phyloP scores from a whole-genome alignment of 2,888 invertebrate species.

The Smittia sp. region DNA sequence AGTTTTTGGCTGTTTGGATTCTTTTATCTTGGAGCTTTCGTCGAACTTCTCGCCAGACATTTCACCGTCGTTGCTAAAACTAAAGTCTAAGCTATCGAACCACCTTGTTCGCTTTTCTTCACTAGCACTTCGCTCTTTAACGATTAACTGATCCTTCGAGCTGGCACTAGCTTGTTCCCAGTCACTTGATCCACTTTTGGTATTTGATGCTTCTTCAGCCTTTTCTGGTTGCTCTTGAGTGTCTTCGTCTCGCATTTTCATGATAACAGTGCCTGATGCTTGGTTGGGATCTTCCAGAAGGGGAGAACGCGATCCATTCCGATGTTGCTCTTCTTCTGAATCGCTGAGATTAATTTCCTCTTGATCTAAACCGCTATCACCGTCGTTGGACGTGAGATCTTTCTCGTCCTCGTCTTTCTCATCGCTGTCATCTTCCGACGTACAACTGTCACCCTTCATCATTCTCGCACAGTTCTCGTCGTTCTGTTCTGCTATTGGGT shows the following conservation, averaged over 20 bases:
- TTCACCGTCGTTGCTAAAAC: slow-evolving; percentile 29
- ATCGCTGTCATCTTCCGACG: slow-evolving; percentile 42
- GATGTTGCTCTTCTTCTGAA: slow-evolving; percentile 46
- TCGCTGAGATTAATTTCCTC: slow-evolving; percentile 55
- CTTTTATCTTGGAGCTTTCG: not conserved
- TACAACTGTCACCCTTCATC: slow-evolving; percentile 1
- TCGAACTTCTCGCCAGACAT: not conserved
- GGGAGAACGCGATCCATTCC: slow-evolving; percentile 66
- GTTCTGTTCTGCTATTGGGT: slow-evolving; percentile 81
- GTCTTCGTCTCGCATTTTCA: slow-evolving; percentile 42
- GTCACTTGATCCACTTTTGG: slow-evolving; percentile 52
- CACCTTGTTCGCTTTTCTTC: slow-evolving; percentile 37
- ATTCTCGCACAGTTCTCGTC: slow-evolving; percentile 61
- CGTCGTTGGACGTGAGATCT: slow-evolving; percentile 37
- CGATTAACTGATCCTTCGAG: slow-evolving; percentile 59
- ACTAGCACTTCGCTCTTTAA: slow-evolving; percentile 37
- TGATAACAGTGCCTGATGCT: slow-evolving; percentile 43
- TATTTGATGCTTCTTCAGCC: not conserved
- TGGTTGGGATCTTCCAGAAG: slow-evolving; percentile 54
- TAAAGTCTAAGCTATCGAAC: slow-evolving; percentile 39
- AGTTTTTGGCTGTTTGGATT: slow-evolving; percentile 25
- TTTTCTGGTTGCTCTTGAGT: not conserved
- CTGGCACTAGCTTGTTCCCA: slow-evolving; percentile 65
- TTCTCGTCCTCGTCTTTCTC: slow-evolving; percentile 42
- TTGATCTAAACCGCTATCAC: slow-evolving; percentile 41